phyloP scores from a whole-genome alignment of 2,888 invertebrate genomes.

The Phengaris arion region DNA sequence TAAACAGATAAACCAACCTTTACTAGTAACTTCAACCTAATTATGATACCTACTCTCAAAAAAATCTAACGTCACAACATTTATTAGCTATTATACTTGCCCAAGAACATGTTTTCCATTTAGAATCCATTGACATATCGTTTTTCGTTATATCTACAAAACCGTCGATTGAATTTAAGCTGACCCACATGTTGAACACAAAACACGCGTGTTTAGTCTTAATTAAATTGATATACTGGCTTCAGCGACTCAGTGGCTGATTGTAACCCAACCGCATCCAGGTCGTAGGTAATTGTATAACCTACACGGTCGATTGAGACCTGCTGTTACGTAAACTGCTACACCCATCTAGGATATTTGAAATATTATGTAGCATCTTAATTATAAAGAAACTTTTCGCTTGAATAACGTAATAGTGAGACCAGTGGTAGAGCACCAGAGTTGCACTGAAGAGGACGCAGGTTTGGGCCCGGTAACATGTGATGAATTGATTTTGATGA shows the following conservation, averaged over 20 bases:
- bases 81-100: slow-evolving; percentile 33
- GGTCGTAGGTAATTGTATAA: slow-evolving; percentile 42
- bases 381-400: no score
- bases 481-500: no score
- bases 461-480: neutral
- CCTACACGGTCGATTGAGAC: slow-evolving; percentile 40
- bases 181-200: slow-evolving; percentile 36
- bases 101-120: slow-evolving; percentile 35
- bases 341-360: slow-evolving; percentile 12
- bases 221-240: slow-evolving; percentile 35
- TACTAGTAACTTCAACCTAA: neutral
- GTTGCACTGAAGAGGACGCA: neutral
- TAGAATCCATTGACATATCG: slow-evolving; percentile 30
- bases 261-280: slow-evolving; percentile 41
- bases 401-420: no score
- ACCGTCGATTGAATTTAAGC: slow-evolving; percentile 22
- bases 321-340: slow-evolving; percentile 35
- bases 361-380: slow-evolving; percentile 2
- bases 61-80: no score
- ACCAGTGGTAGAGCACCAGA: no score
- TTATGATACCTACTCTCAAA: neutral
- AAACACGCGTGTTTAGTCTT: slow-evolving; percentile 34
- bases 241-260: slow-evolving; percentile 34
- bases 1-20: neutral
- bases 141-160: slow-evolving; percentile 31